Evolutionary conservation across 2,113 vertebrate genomes (phyloP).

Genomic region (Polypterus bichir): DNA sequence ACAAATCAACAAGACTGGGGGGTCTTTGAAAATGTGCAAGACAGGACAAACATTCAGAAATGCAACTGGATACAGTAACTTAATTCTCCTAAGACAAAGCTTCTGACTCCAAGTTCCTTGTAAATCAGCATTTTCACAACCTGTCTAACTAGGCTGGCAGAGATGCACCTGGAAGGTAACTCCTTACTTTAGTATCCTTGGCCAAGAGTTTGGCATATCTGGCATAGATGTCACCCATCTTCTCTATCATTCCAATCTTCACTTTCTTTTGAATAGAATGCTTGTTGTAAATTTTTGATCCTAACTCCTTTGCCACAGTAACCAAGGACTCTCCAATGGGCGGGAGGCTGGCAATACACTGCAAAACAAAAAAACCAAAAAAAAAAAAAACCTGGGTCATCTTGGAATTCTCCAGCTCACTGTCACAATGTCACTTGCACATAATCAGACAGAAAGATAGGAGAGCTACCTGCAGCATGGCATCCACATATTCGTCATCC

Average conservation of each 20-base stretch:
- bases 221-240: conserved; percentile 49
- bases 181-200: conserved; percentile 57
- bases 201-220: conserved; percentile 63
- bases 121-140: too few relatives aligned
- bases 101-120: too few relatives aligned
- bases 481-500: conserved; percentile 61
- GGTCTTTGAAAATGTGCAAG: too few relatives aligned
- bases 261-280: conserved; percentile 50
- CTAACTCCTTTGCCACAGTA: conserved; percentile 55
- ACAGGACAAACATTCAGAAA: too few relatives aligned
- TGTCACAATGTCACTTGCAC: too few relatives aligned
- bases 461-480: conserved; percentile 66
- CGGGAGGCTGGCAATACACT: conserved; percentile 57
- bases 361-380: conserved; percentile 19
- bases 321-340: conserved; percentile 65
- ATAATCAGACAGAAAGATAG: not conserved
- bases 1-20: too few relatives aligned
- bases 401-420: too few relatives aligned
- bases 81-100: too few relatives aligned
- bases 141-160: too few relatives aligned
- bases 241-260: conserved; percentile 40
- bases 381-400: too few relatives aligned
- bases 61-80: too few relatives aligned
- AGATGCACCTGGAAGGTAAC: not conserved
- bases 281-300: conserved; percentile 50